Conservation (phyloP, 92 coral and sea anemone genomes). For the Phenganax marumi region DNA sequence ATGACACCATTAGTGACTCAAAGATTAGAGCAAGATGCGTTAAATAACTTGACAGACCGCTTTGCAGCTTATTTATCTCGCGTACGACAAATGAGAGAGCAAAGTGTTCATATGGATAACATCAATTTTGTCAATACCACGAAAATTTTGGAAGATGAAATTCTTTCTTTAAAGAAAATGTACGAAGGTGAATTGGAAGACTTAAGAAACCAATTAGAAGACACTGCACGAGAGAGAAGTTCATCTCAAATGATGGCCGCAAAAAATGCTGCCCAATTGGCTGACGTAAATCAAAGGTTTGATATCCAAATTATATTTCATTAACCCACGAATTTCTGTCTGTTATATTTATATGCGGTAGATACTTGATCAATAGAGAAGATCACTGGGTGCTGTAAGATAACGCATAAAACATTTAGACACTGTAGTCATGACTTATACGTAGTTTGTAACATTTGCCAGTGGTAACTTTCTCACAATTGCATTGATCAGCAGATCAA, state of each 20-base stretch:
- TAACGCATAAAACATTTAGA: too few relatives aligned
- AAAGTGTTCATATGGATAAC: slow-evolving; percentile 86
- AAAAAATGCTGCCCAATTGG: slow-evolving; percentile 78
- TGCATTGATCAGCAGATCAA: too few relatives aligned
- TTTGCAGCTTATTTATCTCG: slow-evolving; percentile 92
- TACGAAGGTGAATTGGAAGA: slow-evolving; percentile 91
- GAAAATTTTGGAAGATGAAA: slow-evolving; percentile 88
- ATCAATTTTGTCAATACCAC: slow-evolving; percentile 82
- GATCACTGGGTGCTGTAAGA: too few relatives aligned
- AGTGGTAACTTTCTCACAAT: too few relatives aligned
- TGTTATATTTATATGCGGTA: background rate
- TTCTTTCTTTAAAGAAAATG: slow-evolving; percentile 77
- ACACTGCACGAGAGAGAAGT: slow-evolving; percentile 80
- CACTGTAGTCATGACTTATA: too few relatives aligned
- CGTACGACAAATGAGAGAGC: slow-evolving; percentile 95
- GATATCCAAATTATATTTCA: slow-evolving; percentile 27
- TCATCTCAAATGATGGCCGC: slow-evolving; percentile 89
- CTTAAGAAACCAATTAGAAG: slow-evolving; percentile 76
- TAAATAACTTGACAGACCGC: slow-evolving; percentile 86
- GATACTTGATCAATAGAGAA: background rate
- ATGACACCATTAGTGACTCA: slow-evolving; percentile 69
- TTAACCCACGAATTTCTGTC: background rate
- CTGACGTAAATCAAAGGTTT: slow-evolving; percentile 91
- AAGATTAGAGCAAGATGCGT: slow-evolving; percentile 75
- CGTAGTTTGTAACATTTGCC: too few relatives aligned